These are phyloP conservation scores for Brotula barbata DNA, from an alignment of 2,797 vertebrate genomes.

Conservation along the genomic window DNA sequence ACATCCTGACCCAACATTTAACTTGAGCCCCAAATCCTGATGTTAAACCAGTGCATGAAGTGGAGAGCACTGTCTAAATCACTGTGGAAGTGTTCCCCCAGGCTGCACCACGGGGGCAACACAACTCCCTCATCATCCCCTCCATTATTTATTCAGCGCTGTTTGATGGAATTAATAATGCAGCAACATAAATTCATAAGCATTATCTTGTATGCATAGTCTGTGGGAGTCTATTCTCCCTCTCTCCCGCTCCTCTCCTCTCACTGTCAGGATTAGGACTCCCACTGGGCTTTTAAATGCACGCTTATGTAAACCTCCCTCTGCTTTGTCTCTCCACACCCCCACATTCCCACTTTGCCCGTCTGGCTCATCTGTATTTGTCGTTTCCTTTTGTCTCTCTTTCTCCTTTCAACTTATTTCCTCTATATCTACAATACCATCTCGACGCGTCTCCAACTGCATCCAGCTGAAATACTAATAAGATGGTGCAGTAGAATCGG, in stretches of 20 bases:
- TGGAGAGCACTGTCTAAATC: background rate
- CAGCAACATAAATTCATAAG: slow-evolving; percentile 57
- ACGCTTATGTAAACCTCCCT: slow-evolving; percentile 58
- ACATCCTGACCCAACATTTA: background rate
- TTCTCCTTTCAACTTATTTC: slow-evolving; percentile 1
- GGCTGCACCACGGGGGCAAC: slow-evolving; percentile 25
- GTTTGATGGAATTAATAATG: slow-evolving; percentile 69
- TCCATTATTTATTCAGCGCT: slow-evolving; percentile 66
- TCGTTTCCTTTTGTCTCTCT: slow-evolving; percentile 16
- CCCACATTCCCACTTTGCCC: slow-evolving; percentile 38
- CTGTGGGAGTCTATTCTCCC: slow-evolving; percentile 42
- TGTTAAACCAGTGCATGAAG: accelerated
- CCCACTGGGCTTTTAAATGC: slow-evolving; percentile 56
- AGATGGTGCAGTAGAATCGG: too few relatives aligned
- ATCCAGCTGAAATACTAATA: background rate
- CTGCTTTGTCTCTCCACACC: slow-evolving; percentile 33
- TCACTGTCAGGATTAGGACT: slow-evolving; percentile 39
- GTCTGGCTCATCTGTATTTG: slow-evolving; percentile 12
- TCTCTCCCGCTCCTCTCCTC: slow-evolving; percentile 8
- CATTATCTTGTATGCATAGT: slow-evolving; percentile 48
- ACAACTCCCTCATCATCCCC: slow-evolving; percentile 32
- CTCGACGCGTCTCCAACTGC: background rate
- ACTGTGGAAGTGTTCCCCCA: slow-evolving; percentile 24
- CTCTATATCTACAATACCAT: slow-evolving; percentile 2
- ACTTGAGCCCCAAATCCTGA: background rate